Percentiles rank a stretch among this genome's conserved stretches.
These are phyloP conservation scores for Mythimna albipuncta DNA, from an alignment of 2,888 invertebrate species.

Conservation along the genomic window DNA sequence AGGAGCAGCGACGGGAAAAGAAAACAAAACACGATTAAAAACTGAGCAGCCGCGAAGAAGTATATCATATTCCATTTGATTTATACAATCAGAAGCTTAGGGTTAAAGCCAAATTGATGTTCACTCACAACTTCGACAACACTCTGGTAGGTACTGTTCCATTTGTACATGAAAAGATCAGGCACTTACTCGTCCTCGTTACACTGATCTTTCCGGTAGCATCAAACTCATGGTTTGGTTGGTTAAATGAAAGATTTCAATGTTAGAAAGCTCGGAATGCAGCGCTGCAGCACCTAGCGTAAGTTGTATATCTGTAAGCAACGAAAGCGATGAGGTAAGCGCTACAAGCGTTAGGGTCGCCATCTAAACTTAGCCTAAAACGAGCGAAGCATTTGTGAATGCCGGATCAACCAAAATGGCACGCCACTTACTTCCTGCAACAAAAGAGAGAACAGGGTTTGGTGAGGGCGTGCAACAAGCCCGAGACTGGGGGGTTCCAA, in stretches of 20 bases:
- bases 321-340: slow-evolving; percentile 82
- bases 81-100: slow-evolving; percentile 77
- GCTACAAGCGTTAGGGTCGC: slow-evolving; percentile 85
- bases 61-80: slow-evolving; percentile 64
- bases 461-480: slow-evolving; percentile 87
- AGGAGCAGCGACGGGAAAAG: slow-evolving; percentile 83
- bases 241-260: slow-evolving; percentile 75
- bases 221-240: slow-evolving; percentile 62
- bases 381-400: slow-evolving; percentile 86
- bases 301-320: slow-evolving; percentile 81
- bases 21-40: slow-evolving; percentile 80
- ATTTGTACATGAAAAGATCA: slow-evolving; percentile 72
- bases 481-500: slow-evolving; percentile 78
- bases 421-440: slow-evolving; percentile 91
- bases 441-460: slow-evolving; percentile 88
- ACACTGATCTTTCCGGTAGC: slow-evolving; percentile 72
- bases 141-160: slow-evolving; percentile 60
- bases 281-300: slow-evolving; percentile 74
- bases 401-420: slow-evolving; percentile 88
- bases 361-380: slow-evolving; percentile 85
- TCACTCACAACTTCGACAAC: slow-evolving; percentile 61
- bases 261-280: slow-evolving; percentile 76
- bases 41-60: slow-evolving; percentile 63
- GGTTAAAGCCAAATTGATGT: slow-evolving; percentile 72
- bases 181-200: slow-evolving; percentile 73